These are phyloP conservation scores for Octodonta nipae DNA, from an alignment of 2,888 invertebrate genomes.

Conservation along the genomic window DNA sequence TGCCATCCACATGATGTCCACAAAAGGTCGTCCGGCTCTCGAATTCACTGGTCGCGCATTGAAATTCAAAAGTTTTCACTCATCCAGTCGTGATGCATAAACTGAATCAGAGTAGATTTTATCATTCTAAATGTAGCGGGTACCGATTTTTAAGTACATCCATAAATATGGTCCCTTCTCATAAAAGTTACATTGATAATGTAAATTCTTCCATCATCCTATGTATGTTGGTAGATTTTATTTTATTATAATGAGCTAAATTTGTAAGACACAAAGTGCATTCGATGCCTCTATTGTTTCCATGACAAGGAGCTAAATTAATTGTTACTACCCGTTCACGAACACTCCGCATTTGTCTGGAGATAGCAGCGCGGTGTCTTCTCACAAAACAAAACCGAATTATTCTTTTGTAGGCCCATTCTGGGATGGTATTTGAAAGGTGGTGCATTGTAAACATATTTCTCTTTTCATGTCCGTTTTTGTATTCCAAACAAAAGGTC, in stretches of 20 bases:
- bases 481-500: no score
- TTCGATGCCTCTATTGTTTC: slow-evolving; percentile 15
- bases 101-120: slow-evolving; percentile 18
- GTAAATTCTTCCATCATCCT: slow-evolving; percentile 13
- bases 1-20: slow-evolving; percentile 4
- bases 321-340: neutral
- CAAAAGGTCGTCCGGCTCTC: slow-evolving; percentile 9
- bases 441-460: no score
- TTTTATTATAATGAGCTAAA: slow-evolving; percentile 16
- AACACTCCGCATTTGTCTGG: no score
- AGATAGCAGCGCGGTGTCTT: no score
- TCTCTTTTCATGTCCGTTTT: no score
- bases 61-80: slow-evolving; percentile 13
- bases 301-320: slow-evolving; percentile 13
- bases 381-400: no score
- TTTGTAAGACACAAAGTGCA: slow-evolving; percentile 14
- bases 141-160: slow-evolving; percentile 13
- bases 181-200: slow-evolving; percentile 17
- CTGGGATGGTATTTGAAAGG: no score
- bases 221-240: slow-evolving; percentile 8
- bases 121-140: slow-evolving; percentile 16
- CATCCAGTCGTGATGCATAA: slow-evolving; percentile 17
- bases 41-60: slow-evolving; percentile 8
- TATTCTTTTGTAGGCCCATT: no score
- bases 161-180: slow-evolving; percentile 15